phyloP scores from a whole-genome alignment of 2,888 invertebrate species.

The Aspidiotus destructor region DNA sequence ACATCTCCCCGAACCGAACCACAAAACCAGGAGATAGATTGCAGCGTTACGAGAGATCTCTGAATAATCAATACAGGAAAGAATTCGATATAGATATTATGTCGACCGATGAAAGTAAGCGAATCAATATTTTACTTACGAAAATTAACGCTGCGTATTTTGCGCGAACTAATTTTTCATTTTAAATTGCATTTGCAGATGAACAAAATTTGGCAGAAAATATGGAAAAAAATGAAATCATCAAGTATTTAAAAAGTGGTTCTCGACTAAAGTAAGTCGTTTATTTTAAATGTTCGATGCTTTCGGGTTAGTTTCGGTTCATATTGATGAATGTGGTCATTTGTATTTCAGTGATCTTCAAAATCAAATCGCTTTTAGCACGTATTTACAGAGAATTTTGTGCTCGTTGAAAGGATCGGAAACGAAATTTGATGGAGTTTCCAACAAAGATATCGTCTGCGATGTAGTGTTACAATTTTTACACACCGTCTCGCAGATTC shows the following conservation, averaged over 20 bases:
- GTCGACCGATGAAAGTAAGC: slow-evolving; percentile 14
- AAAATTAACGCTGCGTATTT: not conserved
- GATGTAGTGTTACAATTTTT: slow-evolving; percentile 49
- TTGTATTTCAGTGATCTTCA: slow-evolving; percentile 46
- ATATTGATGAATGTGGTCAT: not conserved
- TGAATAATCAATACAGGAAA: slow-evolving; percentile 24
- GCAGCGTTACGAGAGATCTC: slow-evolving; percentile 32
- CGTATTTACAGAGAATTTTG: slow-evolving; percentile 64
- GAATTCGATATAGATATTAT: slow-evolving; percentile 25
- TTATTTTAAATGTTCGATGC: not conserved
- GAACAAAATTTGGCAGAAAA: slow-evolving; percentile 6
- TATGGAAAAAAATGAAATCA: slow-evolving; percentile 43
- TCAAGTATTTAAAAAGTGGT: slow-evolving; percentile 54
- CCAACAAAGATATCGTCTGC: slow-evolving; percentile 12
- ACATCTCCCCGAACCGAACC: not conserved
- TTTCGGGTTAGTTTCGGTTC: not conserved
- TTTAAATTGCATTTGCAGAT: not conserved
- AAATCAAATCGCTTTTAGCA: slow-evolving; percentile 65
- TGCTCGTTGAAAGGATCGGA: slow-evolving; percentile 47
- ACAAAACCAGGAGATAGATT: slow-evolving; percentile 26
- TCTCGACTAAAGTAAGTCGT: slow-evolving; percentile 56
- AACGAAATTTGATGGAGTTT: slow-evolving; percentile 29
- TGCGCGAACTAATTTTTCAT: not conserved
- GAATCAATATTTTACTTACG: too few species aligned
- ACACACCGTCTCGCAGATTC: slow-evolving; percentile 58